Evolutionary conservation across 2,113 vertebrate genomes (phyloP).

Genomic region (Mystacornis crossleyi): DNA sequence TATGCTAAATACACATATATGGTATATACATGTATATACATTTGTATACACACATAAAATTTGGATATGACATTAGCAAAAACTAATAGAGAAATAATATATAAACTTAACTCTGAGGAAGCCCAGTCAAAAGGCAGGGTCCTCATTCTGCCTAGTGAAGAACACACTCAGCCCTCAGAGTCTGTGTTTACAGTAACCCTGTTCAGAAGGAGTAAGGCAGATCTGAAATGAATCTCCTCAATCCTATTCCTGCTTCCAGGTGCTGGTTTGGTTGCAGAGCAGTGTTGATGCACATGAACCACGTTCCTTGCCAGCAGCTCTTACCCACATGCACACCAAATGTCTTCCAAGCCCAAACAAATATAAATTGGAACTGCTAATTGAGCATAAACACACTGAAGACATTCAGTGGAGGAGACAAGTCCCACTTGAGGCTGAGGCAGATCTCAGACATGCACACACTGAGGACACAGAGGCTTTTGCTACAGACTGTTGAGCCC

Average conservation of each 20-base stretch:
- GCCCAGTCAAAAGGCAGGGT: background rate
- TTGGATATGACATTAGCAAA: background rate
- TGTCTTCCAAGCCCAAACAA: background rate
- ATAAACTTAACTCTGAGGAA: background rate
- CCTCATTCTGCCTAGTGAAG: background rate
- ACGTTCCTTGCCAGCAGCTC: background rate
- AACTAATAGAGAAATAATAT: background rate
- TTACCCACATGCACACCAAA: rapidly evolving
- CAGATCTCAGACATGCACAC: background rate
- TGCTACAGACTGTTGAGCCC: rapidly evolving
- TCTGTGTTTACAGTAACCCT: background rate
- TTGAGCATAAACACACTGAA: background rate
- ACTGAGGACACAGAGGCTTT: background rate
- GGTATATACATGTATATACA: background rate
- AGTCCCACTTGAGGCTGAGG: background rate
- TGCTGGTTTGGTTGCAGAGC: background rate
- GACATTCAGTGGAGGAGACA: rapidly evolving
- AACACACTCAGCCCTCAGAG: background rate
- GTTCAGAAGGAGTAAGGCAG: background rate
- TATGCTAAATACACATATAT: background rate
- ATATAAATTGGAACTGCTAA: background rate
- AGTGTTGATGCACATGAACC: background rate
- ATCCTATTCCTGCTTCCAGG: background rate
- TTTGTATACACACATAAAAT: background rate
- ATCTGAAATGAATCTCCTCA: background rate